Evolutionary conservation across 2,888 invertebrate genomes (phyloP).

Genomic region (Aromia moschata): DNA sequence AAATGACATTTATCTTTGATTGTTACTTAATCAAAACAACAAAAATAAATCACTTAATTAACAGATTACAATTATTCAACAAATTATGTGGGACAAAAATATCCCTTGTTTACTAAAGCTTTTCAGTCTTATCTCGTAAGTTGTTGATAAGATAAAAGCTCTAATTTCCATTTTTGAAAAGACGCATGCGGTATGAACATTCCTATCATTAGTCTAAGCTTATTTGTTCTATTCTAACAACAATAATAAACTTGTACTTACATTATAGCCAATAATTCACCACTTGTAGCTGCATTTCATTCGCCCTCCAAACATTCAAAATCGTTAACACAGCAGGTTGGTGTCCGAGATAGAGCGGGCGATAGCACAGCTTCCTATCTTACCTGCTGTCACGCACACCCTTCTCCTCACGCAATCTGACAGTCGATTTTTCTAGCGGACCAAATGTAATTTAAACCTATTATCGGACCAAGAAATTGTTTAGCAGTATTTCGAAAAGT

Average conservation of each 20-base stretch:
- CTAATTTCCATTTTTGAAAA: not conserved
- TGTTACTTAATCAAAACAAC: too few species aligned
- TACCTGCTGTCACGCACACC: conserved; percentile 58
- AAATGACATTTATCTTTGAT: too few species aligned
- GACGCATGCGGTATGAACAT: not conserved
- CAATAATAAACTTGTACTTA: not conserved
- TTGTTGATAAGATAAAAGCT: not conserved
- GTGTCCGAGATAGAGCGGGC: conserved; percentile 30
- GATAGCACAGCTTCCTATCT: conserved; percentile 50
- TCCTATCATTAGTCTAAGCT: not conserved
- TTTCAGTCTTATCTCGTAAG: not conserved
- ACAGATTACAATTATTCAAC: too few species aligned
- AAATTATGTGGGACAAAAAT: too few species aligned
- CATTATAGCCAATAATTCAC: not conserved
- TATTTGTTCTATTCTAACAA: not conserved
- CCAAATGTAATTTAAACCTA: conserved; percentile 59
- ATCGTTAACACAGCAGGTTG: conserved; percentile 15
- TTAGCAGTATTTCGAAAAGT: conserved; percentile 58
- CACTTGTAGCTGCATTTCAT: conserved; percentile 1
- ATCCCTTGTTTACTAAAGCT: too few species aligned
- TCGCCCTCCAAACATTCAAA: conserved; percentile 6
- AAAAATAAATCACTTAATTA: too few species aligned
- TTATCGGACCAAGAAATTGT: conserved; percentile 59
- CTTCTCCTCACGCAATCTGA: conserved; percentile 57
- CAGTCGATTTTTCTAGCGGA: conserved; percentile 63